Base-by-base conservation (phyloP, 2,797 vertebrate species). In the Brotogeris chrysoptera region DNA sequence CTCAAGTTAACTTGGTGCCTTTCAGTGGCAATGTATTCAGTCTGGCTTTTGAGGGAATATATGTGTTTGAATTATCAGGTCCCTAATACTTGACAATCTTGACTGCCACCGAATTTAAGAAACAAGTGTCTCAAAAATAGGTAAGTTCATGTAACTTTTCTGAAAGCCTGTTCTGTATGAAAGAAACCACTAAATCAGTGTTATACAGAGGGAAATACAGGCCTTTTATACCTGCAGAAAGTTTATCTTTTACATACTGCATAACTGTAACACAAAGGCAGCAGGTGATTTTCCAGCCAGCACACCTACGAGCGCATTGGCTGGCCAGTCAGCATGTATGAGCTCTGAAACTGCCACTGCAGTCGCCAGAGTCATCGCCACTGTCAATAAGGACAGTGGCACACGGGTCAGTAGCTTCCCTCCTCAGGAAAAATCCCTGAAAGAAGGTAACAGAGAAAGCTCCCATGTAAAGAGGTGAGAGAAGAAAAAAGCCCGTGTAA, bases 371-470 rank as follows among this genome's bases (percentile, higher is more conserved):
- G 36, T 70, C 84, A 14, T 44, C 5, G 0, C 5, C 50, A 49
- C 50, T 39, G 36, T 70, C 84, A 65, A 27, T 27, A 52, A 25
- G 12, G 72, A 25, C 23, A 17, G 39, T 19, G 60, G 49, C 39
- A n/a, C 1, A 27, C 0, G 0, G 23, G 19, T 43, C 44, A 63
- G 44, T 9, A 52, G 11, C 43, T 61, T 69, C 39, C 39, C 24
- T 43, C 30, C 65, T 84, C 89, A 64, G 64, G 72, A 52, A 74
- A 77, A 43, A 21, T 77, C 43, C 55, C 60, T 28, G n/a, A 73
- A 82, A 69, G 60, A 16, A 83, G 49, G 8, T 11, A 80, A 71
- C 7, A 21, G 34, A 68, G 65, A 72, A 80, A 79, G 15, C 34
- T 79, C 16, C 34, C 55, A 68, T 41, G 7, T 66, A 11, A 80